Evolutionary conservation across 2,113 vertebrate species (phyloP).

Genomic region (Aix galericulata): DNA sequence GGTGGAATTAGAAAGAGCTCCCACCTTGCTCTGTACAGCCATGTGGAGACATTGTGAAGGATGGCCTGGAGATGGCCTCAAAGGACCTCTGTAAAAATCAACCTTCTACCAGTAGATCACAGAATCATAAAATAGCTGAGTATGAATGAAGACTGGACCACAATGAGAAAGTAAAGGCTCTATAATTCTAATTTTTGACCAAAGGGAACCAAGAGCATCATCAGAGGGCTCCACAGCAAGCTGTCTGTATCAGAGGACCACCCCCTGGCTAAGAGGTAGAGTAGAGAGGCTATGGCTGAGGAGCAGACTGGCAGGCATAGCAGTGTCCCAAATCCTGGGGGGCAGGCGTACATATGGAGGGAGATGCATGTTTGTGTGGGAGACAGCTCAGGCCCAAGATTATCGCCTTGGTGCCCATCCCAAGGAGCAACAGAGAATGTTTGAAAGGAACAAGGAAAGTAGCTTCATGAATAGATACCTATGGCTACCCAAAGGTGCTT

Average conservation of each 20-base stretch:
- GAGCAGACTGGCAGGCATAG: not conserved
- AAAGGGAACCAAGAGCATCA: not conserved
- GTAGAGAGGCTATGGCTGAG: not conserved
- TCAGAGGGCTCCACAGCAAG: not conserved
- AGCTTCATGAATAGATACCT: not conserved
- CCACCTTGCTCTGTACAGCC: not conserved
- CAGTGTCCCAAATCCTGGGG: not conserved
- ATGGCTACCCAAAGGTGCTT: not conserved
- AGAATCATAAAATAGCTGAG: not conserved
- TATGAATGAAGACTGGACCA: not conserved
- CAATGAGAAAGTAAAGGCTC: not conserved
- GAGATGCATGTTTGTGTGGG: not conserved
- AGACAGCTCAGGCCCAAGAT: not conserved
- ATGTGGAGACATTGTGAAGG: not conserved
- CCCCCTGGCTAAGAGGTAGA: not conserved
- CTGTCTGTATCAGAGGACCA: not conserved
- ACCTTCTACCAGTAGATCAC: not conserved
- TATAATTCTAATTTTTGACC: not conserved
- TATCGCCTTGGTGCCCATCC: not conserved
- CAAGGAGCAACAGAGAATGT: not conserved
- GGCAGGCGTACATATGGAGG: not conserved
- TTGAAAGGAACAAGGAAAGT: not conserved
- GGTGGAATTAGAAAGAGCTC: slow-evolving; percentile 15
- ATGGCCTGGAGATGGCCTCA: not conserved
- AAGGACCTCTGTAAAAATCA: slow-evolving; percentile 1